These are phyloP conservation scores for Drosophila anceps DNA, from an alignment of 2,888 invertebrate species.

Conservation along the genomic window DNA sequence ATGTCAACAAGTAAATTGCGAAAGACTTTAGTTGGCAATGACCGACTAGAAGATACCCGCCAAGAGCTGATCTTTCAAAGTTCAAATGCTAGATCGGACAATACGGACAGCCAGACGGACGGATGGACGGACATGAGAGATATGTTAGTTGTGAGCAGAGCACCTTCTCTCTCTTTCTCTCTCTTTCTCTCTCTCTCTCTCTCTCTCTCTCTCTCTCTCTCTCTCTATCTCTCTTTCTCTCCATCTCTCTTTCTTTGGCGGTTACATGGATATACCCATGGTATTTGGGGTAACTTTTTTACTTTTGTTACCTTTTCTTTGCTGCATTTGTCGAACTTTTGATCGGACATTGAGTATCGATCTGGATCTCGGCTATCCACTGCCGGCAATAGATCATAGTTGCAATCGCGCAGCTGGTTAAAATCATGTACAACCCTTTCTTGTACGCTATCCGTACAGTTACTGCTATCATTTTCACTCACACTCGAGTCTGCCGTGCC, in stretches of 20 bases:
- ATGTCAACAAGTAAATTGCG: neutral
- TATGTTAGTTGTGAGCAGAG: neutral
- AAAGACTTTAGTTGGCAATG: neutral
- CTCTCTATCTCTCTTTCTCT: neutral
- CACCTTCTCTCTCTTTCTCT: neutral
- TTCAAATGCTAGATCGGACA: too few relatives aligned
- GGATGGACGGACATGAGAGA: neutral
- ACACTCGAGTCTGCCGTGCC: slow-evolving; percentile 1
- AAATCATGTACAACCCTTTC: slow-evolving; percentile 43
- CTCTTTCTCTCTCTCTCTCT: too few relatives aligned
- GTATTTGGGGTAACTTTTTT: neutral
- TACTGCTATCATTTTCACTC: neutral
- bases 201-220: neutral
- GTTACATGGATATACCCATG: neutral
- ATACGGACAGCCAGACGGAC: slow-evolving; percentile 1
- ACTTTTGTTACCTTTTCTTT: slow-evolving; percentile 14
- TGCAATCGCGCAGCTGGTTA: slow-evolving; percentile 13
- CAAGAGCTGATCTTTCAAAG: neutral
- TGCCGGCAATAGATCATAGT: slow-evolving; percentile 5
- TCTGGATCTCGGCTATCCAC: neutral
- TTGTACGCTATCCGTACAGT: slow-evolving; percentile 36
- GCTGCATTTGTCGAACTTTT: neutral
- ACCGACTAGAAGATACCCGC: slow-evolving; percentile 1
- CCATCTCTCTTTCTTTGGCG: neutral
- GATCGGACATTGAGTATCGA: neutral